Percentiles rank a stretch among this genome's conserved stretches.
phyloP scores from a whole-genome alignment of 2,113 vertebrate species.

The Oryzias curvinotus region DNA sequence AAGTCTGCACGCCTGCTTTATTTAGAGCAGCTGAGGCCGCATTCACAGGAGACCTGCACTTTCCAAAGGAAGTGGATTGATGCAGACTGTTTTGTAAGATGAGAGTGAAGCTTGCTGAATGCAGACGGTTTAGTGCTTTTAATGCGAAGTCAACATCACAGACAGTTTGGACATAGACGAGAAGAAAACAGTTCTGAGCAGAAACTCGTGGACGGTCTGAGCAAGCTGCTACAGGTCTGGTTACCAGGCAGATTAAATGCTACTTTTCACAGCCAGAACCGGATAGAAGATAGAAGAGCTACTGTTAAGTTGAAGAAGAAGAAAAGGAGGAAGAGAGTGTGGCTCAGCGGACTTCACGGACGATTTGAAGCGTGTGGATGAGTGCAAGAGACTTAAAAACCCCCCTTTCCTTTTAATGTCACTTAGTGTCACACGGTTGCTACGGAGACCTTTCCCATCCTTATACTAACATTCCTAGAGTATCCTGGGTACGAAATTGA shows the following conservation, averaged over 20 bases:
- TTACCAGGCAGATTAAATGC: constrained; percentile 55
- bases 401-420: not conserved
- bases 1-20: no score
- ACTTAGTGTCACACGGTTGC: constrained; percentile 35
- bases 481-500: constrained; percentile 9
- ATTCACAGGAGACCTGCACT: constrained; percentile 7
- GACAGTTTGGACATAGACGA: no score
- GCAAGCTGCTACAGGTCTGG: constrained; percentile 43
- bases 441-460: constrained; percentile 1
- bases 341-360: constrained; percentile 50
- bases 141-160: constrained; percentile 29
- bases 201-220: constrained; percentile 19
- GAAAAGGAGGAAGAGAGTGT: not conserved
- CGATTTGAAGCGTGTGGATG: constrained; percentile 17
- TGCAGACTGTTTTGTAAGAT: constrained; percentile 33
- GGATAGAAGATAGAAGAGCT: constrained; percentile 44
- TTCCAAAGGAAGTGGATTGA: constrained; percentile 18
- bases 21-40: not conserved
- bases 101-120: not conserved
- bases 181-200: constrained; percentile 1
- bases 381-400: constrained; percentile 9
- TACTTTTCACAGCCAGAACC: constrained; percentile 57
- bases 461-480: not conserved
- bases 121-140: not conserved
- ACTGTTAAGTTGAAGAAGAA: constrained; percentile 4